A percentile compares a stretch with the other conserved stretches of the same genome.
Evolutionary conservation across 2,113 vertebrate genomes (phyloP).

Genomic region (Patagioenas fasciata): DNA sequence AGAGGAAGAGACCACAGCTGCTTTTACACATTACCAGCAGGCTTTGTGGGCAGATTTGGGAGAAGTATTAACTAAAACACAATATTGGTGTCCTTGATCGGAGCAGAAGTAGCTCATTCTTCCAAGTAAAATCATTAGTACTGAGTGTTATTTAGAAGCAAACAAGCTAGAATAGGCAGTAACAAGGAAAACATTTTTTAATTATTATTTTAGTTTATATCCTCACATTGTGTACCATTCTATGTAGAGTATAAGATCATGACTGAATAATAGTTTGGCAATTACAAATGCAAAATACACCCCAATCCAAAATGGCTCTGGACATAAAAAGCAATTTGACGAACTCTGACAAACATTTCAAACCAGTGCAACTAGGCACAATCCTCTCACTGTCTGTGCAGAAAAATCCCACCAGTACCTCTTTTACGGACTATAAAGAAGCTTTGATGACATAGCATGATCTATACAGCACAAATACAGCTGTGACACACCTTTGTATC

Average conservation of each 20-base stretch:
- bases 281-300: background rate
- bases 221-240: background rate
- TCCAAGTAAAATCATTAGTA: background rate
- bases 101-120: background rate
- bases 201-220: background rate
- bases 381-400: background rate
- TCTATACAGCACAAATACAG: background rate
- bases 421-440: background rate
- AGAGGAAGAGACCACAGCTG: background rate
- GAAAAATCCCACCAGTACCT: background rate
- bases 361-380: background rate
- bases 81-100: rapidly evolving
- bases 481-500: background rate
- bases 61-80: background rate
- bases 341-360: background rate
- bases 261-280: background rate
- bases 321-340: background rate
- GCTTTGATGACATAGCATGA: background rate
- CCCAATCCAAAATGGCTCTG: background rate
- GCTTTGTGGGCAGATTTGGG: background rate
- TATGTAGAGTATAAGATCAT: background rate
- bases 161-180: background rate
- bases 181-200: background rate
- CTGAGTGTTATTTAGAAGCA: background rate
- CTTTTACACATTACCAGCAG: background rate